Evolutionary conservation across 2,888 invertebrate species (phyloP), one percentile per base, ranked within the genome.

Genomic region (Eupithecia tripunctaria): DNA sequence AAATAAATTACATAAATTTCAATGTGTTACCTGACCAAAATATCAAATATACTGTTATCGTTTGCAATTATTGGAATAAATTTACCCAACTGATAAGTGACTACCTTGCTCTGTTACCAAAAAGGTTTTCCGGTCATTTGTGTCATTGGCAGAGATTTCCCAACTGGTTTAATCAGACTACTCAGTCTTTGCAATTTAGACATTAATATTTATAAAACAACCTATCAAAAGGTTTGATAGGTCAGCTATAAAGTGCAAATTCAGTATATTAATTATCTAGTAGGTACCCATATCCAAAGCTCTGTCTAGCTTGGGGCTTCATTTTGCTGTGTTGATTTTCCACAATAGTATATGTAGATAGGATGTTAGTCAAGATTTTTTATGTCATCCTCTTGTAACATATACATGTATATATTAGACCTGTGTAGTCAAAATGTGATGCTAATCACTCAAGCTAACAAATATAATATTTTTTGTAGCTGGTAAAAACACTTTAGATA

Each of bases 101-200:
- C 41, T 66, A 60, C 70, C 27, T 71, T 60, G 29, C 3, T 70
- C 67, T 43, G 66, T 71, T 73, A 71, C 68, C 65, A 64, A 76
- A 67, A 80, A 80, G 80, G 82, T 84, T 85, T 87, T 81, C 82
- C 79, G 87, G 86, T 84, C 82, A 85, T 74, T 32, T 56, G 29
- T 27, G 85, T 84, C 82, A 85, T 74, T 32, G 41, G 29, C 38
- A 29, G 18, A 29, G 60, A 29, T 60, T 60, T 60, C 3, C 18
- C 18, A 2, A 29, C 60, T 60, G 29, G 29, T 27, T 60, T 29
- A 29, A 18, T 60, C 29, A 29, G 59, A 21, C 21, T 56, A 25
- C 8, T n/a, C n/a, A n/a, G n/a, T 27, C 25, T 60, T 60, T 60
- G 56, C 56, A 56, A 56, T 14, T 25, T 5, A 5, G 25, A 56